phyloP scores from a whole-genome alignment of 2,888 invertebrate species.

The Drosophila niveifrons region DNA sequence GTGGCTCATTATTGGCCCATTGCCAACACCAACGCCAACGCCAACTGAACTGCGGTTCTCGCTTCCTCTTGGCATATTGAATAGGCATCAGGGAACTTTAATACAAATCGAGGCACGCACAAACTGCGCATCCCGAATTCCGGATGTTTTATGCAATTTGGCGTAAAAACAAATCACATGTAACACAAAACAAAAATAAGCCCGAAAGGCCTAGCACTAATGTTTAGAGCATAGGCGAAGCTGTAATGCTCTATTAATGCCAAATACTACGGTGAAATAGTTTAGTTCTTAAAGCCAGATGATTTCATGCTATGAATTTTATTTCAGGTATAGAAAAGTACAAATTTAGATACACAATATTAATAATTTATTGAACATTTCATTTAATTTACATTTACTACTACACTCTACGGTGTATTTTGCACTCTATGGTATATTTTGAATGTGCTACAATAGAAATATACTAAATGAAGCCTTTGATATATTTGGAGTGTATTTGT shows the following conservation, averaged over 20 bases:
- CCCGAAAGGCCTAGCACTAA: neutral
- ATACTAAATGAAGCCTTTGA: too few species aligned
- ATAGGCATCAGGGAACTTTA: conserved; percentile 57
- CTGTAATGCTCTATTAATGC: conserved; percentile 5
- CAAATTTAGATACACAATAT: too few species aligned
- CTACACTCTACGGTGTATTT: too few species aligned
- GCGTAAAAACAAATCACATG: conserved; percentile 72
- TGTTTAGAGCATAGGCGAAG: neutral
- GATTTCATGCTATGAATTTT: too few species aligned
- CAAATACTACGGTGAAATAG: neutral
- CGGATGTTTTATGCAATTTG: conserved; percentile 70
- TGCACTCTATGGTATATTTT: too few species aligned
- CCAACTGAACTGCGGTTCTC: neutral
- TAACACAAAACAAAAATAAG: conserved; percentile 42
- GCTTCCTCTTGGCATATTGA: conserved; percentile 42
- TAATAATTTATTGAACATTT: too few species aligned
- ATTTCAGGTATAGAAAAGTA: too few species aligned
- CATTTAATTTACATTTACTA: too few species aligned
- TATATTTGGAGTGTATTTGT: too few species aligned
- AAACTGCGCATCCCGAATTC: conserved; percentile 52
- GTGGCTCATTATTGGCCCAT: conserved; percentile 66
- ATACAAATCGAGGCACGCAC: conserved; percentile 64
- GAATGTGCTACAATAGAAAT: too few species aligned
- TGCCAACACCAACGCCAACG: conserved; percentile 7
- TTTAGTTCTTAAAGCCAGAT: too few species aligned